Evolutionary conservation across 2,888 invertebrate species (phyloP).

Genomic region (Troglohyphantes excavatus): DNA sequence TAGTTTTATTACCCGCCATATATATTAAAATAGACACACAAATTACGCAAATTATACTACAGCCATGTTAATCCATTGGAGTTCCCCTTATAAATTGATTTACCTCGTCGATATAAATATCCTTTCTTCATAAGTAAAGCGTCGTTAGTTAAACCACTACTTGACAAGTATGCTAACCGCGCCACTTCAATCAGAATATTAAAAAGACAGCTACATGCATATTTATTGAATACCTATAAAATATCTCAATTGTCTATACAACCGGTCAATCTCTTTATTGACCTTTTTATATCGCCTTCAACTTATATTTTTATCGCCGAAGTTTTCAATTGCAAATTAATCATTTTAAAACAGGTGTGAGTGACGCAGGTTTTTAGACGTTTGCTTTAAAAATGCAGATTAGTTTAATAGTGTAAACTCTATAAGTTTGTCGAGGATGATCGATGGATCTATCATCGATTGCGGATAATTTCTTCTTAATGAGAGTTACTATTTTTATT

Average conservation of each 20-base stretch:
- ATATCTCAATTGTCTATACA: background rate
- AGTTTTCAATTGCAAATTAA: conserved; percentile 35
- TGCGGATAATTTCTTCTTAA: too few species aligned
- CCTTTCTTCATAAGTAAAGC: background rate
- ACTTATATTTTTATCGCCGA: background rate
- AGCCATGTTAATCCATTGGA: too few species aligned
- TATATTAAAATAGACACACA: too few species aligned
- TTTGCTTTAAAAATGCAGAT: background rate
- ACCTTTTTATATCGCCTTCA: background rate
- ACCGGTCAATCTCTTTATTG: conserved; percentile 1
- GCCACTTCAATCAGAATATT: background rate
- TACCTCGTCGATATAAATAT: too few species aligned
- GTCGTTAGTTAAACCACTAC: background rate
- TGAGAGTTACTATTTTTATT: too few species aligned
- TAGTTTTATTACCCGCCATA: too few species aligned
- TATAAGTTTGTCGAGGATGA: conserved; percentile 3
- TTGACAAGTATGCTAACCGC: background rate
- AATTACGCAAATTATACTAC: too few species aligned
- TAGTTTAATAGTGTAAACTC: background rate
- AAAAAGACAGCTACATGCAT: conserved; percentile 21
- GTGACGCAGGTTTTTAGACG: conserved; percentile 40
- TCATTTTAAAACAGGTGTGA: conserved; percentile 56
- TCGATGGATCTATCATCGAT: conserved; percentile 44
- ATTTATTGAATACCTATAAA: conserved; percentile 24
- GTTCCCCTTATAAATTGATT: too few species aligned